Evolutionary conservation across 2,888 invertebrate species (phyloP).

Genomic region (Gnatocerus cornutus): DNA sequence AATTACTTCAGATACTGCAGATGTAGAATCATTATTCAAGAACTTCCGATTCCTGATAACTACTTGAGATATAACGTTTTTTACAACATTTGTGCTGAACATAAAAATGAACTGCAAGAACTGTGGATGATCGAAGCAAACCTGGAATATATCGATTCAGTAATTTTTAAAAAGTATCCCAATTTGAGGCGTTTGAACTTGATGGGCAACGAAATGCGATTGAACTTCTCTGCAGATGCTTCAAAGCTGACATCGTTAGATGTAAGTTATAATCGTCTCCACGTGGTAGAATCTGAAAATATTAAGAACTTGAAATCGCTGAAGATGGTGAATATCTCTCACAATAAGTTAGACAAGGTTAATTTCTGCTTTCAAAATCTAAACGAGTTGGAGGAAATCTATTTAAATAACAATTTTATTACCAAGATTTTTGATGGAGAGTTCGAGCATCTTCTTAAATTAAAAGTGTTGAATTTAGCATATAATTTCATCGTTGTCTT

Average conservation of each 20-base stretch:
- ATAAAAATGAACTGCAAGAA: neutral
- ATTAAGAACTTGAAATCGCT: slow-evolving; percentile 1
- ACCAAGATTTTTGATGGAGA: neutral
- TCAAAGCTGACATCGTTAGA: neutral
- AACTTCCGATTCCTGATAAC: slow-evolving; percentile 4
- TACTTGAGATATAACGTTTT: neutral
- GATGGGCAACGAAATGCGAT: neutral
- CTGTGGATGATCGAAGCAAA: slow-evolving; percentile 8
- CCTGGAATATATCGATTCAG: slow-evolving; percentile 12
- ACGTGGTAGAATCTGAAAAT: neutral
- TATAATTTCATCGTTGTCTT: slow-evolving; percentile 6
- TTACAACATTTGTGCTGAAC: neutral
- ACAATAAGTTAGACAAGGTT: neutral
- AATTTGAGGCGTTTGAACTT: slow-evolving; percentile 9
- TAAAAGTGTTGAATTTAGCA: slow-evolving; percentile 14
- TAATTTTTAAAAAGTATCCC: slow-evolving; percentile 16
- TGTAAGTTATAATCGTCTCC: slow-evolving; percentile 2
- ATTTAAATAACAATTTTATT: slow-evolving; percentile 22
- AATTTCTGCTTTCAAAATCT: neutral
- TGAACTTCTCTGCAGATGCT: slow-evolving; percentile 11
- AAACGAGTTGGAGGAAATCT: slow-evolving; percentile 10
- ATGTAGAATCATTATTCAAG: neutral
- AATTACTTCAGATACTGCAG: neutral
- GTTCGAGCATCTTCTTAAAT: neutral
- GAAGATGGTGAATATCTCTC: slow-evolving; percentile 1